A percentile compares a stretch with the other conserved stretches of the same genome.
These are phyloP conservation scores for Stegodyphus mimosarum DNA, from an alignment of 1,140 invertebrate genomes.

Conservation along the genomic window DNA sequence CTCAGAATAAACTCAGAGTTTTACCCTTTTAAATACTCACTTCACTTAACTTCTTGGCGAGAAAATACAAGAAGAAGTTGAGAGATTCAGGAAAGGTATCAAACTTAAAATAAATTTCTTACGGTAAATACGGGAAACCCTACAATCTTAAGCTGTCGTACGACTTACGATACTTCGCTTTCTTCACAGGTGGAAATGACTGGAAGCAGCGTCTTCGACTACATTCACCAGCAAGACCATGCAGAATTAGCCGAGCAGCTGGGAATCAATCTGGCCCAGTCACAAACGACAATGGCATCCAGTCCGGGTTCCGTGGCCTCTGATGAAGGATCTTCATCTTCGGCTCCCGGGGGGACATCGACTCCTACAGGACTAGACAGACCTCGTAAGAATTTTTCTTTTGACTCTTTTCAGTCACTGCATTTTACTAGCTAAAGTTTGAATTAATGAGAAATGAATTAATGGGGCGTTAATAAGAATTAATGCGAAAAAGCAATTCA, in stretches of 20 bases:
- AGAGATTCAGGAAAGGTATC: too few species aligned
- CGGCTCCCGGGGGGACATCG: constrained; percentile 22
- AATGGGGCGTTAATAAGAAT: too few species aligned
- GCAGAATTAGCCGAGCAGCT: constrained; percentile 94
- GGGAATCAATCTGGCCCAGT: constrained; percentile 69
- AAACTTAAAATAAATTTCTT: too few species aligned
- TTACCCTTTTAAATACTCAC: too few species aligned
- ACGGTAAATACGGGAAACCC: too few species aligned
- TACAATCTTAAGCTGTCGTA: too few species aligned
- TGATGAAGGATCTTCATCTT: constrained; percentile 29
- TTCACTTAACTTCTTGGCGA: too few species aligned
- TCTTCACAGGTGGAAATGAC: constrained; percentile 93
- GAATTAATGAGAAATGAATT: too few species aligned
- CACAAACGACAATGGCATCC: not conserved
- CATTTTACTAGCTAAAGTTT: not conserved
- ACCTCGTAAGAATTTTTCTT: constrained; percentile 23
- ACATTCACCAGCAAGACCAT: constrained; percentile 95
- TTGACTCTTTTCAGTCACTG: not conserved
- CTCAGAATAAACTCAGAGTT: too few species aligned
- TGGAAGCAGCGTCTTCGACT: constrained; percentile 97
- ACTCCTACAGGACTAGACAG: constrained; percentile 50
- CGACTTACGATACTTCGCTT: not conserved
- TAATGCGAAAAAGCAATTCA: too few species aligned
- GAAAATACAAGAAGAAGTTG: too few species aligned
- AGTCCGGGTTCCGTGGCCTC: constrained; percentile 33